Evolutionary conservation across 2,113 vertebrate genomes (phyloP).

Genomic region (Psophia crepitans): DNA sequence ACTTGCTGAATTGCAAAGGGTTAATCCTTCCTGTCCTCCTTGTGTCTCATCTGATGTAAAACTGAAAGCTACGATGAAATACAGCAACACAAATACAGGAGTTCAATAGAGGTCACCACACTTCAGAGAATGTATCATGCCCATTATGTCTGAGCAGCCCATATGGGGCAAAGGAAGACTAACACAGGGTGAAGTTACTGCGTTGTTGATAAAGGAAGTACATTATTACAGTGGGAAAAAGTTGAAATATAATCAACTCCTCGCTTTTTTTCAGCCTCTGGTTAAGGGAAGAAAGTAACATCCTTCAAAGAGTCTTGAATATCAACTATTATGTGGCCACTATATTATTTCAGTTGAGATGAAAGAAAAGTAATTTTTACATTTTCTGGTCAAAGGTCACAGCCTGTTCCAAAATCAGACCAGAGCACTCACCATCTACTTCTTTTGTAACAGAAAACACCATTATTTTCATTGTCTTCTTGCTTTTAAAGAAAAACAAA

Average conservation of each 20-base stretch:
- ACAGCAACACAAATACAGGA: background rate
- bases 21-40: background rate
- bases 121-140: background rate
- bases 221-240: background rate
- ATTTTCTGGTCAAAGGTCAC: background rate
- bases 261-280: background rate
- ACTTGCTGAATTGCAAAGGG: background rate
- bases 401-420: background rate
- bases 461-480: background rate
- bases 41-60: background rate
- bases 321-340: background rate
- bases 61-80: background rate
- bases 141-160: background rate
- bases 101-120: background rate
- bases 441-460: background rate
- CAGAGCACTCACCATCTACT: background rate
- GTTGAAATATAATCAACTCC: background rate
- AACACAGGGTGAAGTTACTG: background rate
- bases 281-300: background rate
- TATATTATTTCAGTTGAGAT: background rate
- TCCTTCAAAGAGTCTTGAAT: background rate
- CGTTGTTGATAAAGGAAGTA: background rate
- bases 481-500: background rate
- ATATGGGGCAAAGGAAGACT: background rate
- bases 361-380: background rate